phyloP scores from a whole-genome alignment of 2,113 vertebrate genomes.

The Paradoxurus hermaphroditus region DNA sequence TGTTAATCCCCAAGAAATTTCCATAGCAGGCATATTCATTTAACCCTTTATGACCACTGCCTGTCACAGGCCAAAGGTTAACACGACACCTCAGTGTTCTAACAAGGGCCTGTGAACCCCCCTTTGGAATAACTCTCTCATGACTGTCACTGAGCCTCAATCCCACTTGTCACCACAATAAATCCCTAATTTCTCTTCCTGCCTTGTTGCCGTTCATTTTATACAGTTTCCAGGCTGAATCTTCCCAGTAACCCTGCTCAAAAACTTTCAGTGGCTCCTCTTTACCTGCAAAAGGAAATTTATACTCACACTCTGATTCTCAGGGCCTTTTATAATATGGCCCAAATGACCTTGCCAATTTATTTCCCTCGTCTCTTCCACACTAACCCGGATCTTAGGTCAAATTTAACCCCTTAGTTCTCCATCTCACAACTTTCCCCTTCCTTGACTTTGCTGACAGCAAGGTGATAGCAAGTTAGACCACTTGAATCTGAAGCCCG shows the following conservation, averaged over 20 bases:
- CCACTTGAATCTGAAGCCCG: neutral
- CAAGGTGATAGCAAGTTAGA: neutral
- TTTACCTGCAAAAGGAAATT: conserved; percentile 33
- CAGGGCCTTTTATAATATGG: neutral
- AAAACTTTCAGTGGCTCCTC: neutral
- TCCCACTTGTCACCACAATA: neutral
- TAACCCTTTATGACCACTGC: conserved; percentile 82
- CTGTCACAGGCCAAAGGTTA: conserved; percentile 55
- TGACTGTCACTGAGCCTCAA: neutral
- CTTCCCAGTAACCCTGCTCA: neutral
- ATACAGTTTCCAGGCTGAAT: neutral
- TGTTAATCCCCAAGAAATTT: conserved; percentile 82
- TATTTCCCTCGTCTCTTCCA: neutral
- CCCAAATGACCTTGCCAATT: neutral
- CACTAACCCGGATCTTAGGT: neutral
- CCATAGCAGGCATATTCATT: conserved; percentile 78
- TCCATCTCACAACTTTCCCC: neutral
- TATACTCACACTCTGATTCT: neutral
- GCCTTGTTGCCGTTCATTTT: neutral
- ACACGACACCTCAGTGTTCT: neutral
- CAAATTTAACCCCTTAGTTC: neutral
- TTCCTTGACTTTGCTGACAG: neutral
- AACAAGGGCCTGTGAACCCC: neutral
- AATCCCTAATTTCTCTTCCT: neutral
- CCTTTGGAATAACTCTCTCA: neutral